Conservation (phyloP, 2,888 invertebrate genomes). For the Cerastoderma edule region DNA sequence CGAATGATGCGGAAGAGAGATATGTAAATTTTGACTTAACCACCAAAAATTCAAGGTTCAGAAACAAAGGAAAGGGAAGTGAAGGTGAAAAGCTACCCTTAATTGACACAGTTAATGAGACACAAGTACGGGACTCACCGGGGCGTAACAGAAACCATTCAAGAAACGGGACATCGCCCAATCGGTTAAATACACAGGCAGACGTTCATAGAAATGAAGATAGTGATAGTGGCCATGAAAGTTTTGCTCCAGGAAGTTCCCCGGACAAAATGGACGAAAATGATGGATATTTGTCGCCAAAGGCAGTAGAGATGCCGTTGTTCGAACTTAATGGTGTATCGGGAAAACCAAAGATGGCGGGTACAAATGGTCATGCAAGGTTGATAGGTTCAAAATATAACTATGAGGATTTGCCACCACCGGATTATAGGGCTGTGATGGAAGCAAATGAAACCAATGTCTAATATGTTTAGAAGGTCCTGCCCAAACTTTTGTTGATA, state of each 20-base stretch:
- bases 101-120: slow-evolving; percentile 49
- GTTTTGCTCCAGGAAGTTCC: slow-evolving; percentile 75
- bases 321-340: slow-evolving; percentile 47
- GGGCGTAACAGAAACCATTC: slow-evolving; percentile 46
- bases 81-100: slow-evolving; percentile 71
- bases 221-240: slow-evolving; percentile 79
- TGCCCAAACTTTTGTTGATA: too few relatives aligned
- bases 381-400: slow-evolving; percentile 66
- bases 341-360: slow-evolving; percentile 35
- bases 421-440: slow-evolving; percentile 75
- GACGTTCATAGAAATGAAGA: slow-evolving; percentile 75
- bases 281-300: slow-evolving; percentile 77
- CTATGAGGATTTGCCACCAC: slow-evolving; percentile 72
- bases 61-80: slow-evolving; percentile 67
- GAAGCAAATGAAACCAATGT: slow-evolving; percentile 59
- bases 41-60: slow-evolving; percentile 61
- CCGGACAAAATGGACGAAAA: slow-evolving; percentile 72
- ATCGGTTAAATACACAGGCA: slow-evolving; percentile 65
- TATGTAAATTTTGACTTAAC: slow-evolving; percentile 70
- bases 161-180: slow-evolving; percentile 63
- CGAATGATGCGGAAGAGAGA: slow-evolving; percentile 50
- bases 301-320: slow-evolving; percentile 57
- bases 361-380: slow-evolving; percentile 56
- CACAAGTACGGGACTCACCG: slow-evolving; percentile 50
- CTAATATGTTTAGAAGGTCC: too few relatives aligned